A percentile compares a stretch with the other conserved stretches of the same genome.
phyloP scores from a whole-genome alignment of 2,888 invertebrate genomes.

The Drosophila hamatofila region DNA sequence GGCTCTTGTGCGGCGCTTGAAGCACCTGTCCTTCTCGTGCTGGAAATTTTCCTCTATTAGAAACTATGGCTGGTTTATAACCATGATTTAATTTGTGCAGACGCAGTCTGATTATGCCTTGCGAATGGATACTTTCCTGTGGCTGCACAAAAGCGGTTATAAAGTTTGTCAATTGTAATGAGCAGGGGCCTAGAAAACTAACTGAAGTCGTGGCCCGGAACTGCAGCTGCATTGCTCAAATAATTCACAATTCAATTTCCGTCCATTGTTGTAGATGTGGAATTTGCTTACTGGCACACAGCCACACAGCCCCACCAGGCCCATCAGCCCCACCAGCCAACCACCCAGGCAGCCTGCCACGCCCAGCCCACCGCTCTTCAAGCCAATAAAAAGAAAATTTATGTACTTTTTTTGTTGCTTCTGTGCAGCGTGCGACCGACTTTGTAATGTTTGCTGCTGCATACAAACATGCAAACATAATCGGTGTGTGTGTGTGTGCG shows the following conservation, averaged over 20 bases:
- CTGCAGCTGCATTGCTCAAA: slow-evolving; percentile 66
- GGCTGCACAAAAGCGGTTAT: slow-evolving; percentile 15
- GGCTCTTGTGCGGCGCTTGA: slow-evolving; percentile 6
- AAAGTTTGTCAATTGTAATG: slow-evolving; percentile 67
- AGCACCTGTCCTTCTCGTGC: slow-evolving; percentile 15
- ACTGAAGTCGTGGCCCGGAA: slow-evolving; percentile 67
- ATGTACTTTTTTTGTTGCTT: slow-evolving; percentile 49
- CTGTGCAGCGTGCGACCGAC: slow-evolving; percentile 47
- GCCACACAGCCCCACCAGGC: not conserved
- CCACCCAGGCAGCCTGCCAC: not conserved
- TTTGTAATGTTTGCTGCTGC: slow-evolving; percentile 53
- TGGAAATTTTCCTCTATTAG: not conserved
- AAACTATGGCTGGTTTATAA: slow-evolving; percentile 39
- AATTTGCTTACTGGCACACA: slow-evolving; percentile 65
- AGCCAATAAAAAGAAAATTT: slow-evolving; percentile 67
- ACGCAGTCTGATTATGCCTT: slow-evolving; percentile 36
- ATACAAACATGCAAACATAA: slow-evolving; percentile 15
- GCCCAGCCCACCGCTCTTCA: slow-evolving; percentile 10
- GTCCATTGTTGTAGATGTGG: slow-evolving; percentile 60
- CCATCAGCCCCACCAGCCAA: not conserved
- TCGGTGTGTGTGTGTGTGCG: slow-evolving; percentile 9
- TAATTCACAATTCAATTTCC: slow-evolving; percentile 81
- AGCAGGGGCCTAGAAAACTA: slow-evolving; percentile 63
- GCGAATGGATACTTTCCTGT: slow-evolving; percentile 7
- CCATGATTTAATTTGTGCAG: slow-evolving; percentile 54